phyloP scores from a whole-genome alignment of 2,888 invertebrate genomes.

The Malthinus flaveolus region DNA sequence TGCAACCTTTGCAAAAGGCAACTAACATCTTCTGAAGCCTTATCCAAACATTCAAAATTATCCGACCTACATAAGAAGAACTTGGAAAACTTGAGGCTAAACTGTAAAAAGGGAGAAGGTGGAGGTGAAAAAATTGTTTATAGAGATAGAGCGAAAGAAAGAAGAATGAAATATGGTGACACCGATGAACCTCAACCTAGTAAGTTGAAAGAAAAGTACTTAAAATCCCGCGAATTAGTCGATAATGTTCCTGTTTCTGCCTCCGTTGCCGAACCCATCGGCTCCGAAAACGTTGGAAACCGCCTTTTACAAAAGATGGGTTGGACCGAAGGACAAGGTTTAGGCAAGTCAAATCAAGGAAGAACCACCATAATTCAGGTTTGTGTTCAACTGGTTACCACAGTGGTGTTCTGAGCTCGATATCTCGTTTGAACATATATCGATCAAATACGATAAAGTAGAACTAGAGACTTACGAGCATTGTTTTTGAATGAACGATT shows the following conservation, averaged over 20 bases:
- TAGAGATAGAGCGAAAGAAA: conserved; percentile 94
- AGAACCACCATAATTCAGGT: conserved; percentile 91
- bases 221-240: conserved; percentile 60
- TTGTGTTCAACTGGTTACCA: no score
- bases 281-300: conserved; percentile 92
- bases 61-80: conserved; percentile 95
- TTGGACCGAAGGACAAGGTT: conserved; percentile 95
- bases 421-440: no score
- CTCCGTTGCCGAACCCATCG: conserved; percentile 69
- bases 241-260: conserved; percentile 56
- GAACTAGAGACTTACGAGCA: no score
- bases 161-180: conserved; percentile 90
- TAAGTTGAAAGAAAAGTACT: conserved; percentile 72
- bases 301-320: conserved; percentile 98
- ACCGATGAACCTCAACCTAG: conserved; percentile 78
- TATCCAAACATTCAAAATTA: conserved; percentile 88
- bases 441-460: no score
- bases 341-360: conserved; percentile 93
- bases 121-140: conserved; percentile 60
- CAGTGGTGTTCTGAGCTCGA: no score
- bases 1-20: conserved; percentile 95
- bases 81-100: conserved; percentile 56
- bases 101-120: conserved; percentile 31
- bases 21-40: conserved; percentile 85
- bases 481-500: no score